Evolutionary conservation across 1,140 invertebrate species (phyloP), one percentile per base, ranked within the genome.

Genomic region (Bicyclus anynana): DNA sequence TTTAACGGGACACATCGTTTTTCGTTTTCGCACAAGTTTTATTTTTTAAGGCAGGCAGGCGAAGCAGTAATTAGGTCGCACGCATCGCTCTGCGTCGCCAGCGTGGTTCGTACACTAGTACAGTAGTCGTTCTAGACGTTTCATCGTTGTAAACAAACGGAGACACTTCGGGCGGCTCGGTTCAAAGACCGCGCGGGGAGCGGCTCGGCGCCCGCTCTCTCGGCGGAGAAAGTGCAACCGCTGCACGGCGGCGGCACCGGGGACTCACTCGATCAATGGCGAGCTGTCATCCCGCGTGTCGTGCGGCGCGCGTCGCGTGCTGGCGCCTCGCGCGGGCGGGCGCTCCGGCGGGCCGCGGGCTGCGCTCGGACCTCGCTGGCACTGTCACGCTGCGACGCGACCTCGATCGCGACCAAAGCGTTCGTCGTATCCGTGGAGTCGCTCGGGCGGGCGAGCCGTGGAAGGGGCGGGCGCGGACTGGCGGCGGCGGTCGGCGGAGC

Each of bases 211-310:
- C 67, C 62, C 58, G 53, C 69, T 74, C 74, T 73, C 65, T 65
- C 67, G 50, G 65, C 56, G 44, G 52, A 67, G 65, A 71, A 72
- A 76, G 67, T 59, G 57, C 29, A 59, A 64, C 60, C 61, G 57
- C 55, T 48, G 18, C 18, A 51, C 55, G 53, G 53, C 53, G 48
- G 37, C 16, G 12, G 13, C 51, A 46, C 65, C 60, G 70, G n/a
- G 64, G 58, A 85, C 84, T 87, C 74, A 87, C 81, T 79, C 80
- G 80, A 84, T 87, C 82, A 81, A 85, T 84, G 80, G 74, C 71
- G 72, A 81, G 74, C 74, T 77, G 76, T 80, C 81, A 82, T 76
- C 72, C 62, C 71, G 37, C 65, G 54, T 55, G 59, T 63, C 40
- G 67, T 57, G 61, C 67, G 68, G 63, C 64, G 71, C 69, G 71